Conservation (phyloP, 1,140 invertebrate genomes). For the Leptoteleia sp. region DNA sequence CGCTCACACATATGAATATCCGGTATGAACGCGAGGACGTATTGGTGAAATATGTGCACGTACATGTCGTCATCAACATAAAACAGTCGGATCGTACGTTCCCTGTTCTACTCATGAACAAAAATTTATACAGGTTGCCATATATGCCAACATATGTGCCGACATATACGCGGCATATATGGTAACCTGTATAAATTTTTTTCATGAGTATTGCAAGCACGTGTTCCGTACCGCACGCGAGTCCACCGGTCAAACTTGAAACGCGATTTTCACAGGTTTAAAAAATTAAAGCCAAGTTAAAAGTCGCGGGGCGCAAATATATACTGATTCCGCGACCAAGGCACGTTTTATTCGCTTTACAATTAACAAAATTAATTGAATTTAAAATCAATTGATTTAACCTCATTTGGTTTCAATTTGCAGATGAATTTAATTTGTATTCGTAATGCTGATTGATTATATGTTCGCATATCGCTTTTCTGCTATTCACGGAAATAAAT, state of each 20-base stretch:
- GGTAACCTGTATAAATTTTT: too few relatives aligned
- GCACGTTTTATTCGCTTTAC: constrained; percentile 16
- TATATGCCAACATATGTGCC: too few relatives aligned
- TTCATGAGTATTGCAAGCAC: too few relatives aligned
- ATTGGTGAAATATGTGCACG: constrained; percentile 19
- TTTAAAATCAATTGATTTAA: constrained; percentile 30
- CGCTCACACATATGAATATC: constrained; percentile 29
- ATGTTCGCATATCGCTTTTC: not conserved
- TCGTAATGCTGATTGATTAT: constrained; percentile 29
- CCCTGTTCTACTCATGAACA: too few relatives aligned
- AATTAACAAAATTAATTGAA: constrained; percentile 23
- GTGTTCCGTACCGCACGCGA: not conserved
- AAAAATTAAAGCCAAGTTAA: constrained; percentile 4
- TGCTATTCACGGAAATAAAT: constrained; percentile 19
- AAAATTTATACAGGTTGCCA: too few relatives aligned
- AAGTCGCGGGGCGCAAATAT: too few relatives aligned
- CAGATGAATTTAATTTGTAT: constrained; percentile 29
- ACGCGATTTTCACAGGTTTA: constrained; percentile 19
- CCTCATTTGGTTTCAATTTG: constrained; percentile 28
- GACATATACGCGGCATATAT: too few relatives aligned
- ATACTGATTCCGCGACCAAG: too few relatives aligned
- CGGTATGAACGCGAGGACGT: constrained; percentile 6
- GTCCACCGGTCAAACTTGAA: constrained; percentile 5
- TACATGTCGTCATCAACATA: constrained; percentile 40
- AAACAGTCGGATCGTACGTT: constrained; percentile 28